A percentile compares a stretch with the other conserved stretches of the same genome.
These are phyloP conservation scores for Osmoderma eremita DNA, from an alignment of 2,888 invertebrate genomes.

Conservation along the genomic window DNA sequence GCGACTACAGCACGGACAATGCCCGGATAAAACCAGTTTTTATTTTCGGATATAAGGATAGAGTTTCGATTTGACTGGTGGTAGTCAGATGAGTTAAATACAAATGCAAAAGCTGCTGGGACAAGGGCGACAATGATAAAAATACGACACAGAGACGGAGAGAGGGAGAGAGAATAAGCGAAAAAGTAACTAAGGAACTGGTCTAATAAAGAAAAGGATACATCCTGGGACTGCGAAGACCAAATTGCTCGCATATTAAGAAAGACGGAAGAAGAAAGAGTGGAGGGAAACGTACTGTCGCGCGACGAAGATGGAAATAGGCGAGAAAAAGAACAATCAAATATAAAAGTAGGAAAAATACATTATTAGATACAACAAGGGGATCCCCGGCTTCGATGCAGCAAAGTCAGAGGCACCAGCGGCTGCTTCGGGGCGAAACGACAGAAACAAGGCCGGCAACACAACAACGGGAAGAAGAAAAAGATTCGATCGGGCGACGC, in stretches of 20 bases:
- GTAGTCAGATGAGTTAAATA: neutral
- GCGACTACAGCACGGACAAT: no score
- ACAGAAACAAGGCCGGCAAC: slow-evolving; percentile 20
- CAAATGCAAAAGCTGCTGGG: neutral
- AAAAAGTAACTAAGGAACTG: slow-evolving; percentile 1
- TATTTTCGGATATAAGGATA: no score
- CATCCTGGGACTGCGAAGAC: slow-evolving; percentile 12
- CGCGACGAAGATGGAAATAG: slow-evolving; percentile 2
- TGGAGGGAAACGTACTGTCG: neutral
- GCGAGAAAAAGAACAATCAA: slow-evolving; percentile 56
- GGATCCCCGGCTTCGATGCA: slow-evolving; percentile 44
- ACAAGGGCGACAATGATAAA: slow-evolving; percentile 10
- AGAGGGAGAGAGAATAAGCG: slow-evolving; percentile 3
- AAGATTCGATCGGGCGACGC: slow-evolving; percentile 47
- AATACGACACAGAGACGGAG: neutral
- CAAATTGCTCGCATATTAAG: slow-evolving; percentile 24
- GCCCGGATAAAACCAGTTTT: no score
- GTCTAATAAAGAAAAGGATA: slow-evolving; percentile 5
- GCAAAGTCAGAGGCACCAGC: no score
- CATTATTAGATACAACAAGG: slow-evolving; percentile 58
- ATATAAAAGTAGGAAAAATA: slow-evolving; percentile 57
- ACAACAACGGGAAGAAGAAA: slow-evolving; percentile 48
- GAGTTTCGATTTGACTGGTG: no score
- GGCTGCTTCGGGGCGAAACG: slow-evolving; percentile 6
- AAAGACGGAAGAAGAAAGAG: slow-evolving; percentile 2